Base-by-base conservation (phyloP, 2,113 vertebrate genomes). In the Herpetotheres cachinnans region DNA sequence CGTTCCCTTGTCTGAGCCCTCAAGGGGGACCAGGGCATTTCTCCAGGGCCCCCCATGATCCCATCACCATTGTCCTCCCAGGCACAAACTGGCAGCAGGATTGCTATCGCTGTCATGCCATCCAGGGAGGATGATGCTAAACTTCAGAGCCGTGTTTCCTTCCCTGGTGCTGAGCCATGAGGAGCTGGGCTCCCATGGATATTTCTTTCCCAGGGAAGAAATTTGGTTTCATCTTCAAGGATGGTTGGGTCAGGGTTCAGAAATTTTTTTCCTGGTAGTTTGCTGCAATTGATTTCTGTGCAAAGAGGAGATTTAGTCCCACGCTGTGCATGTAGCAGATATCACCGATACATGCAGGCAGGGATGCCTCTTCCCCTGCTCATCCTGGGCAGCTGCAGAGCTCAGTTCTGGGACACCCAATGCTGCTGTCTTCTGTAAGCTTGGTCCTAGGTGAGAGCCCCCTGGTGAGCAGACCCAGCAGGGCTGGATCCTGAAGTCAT, bases 121-220 rank as follows among this genome's bases (percentile, higher is more conserved):
- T 11, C 26, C 27, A 6, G 42, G 30, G 59, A 42, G 54, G n/a
- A 42, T 1, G 4, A 36, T 18, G 6, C 36, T 20, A 6, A 69
- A 18, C 13, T 55, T 74, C 38, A 9, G 24, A 9, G 25, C 25
- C 1, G 1, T 2, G 30, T 36, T 38, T 32, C 70, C 59, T 38
- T 73, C 47, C 52, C 30, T 0, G 1, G n/a, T n/a, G 59, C 52
- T 42, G 73, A 55, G 49, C 26, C 1, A 0, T 1, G 4, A 42
- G 47, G 54, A 47, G 38, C 26, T 62, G 76, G 7, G 47, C 55
- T 55, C n/a, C 83, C 12, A 0, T 13, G 29, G 55, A 13, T 16
- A 1, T 54, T 67, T 67, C 76, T 66, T n/a, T 16, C 20, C 58
- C 52, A 26, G 22, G 74, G 36, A 40, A 67, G 61, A 34, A 29